Percentiles rank a stretch among this genome's conserved stretches.
Conservation (phyloP, 2,888 invertebrate genomes). For the Leucoptera coffeella region DNA sequence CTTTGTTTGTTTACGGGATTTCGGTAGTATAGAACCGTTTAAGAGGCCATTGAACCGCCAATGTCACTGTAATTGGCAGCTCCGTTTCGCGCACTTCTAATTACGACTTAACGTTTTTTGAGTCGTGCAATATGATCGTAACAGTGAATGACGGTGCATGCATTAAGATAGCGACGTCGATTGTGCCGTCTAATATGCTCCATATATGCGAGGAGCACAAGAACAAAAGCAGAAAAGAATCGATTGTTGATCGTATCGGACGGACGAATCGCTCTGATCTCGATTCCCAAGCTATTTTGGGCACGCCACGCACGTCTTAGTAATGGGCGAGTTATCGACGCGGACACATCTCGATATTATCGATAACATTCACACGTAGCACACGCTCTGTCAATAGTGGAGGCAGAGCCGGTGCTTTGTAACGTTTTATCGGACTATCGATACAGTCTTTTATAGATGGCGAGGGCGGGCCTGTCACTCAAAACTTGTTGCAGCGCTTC, state of each 20-base stretch:
- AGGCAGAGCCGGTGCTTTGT: conserved; percentile 36
- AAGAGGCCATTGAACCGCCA: too few species aligned
- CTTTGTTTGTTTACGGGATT: conserved; percentile 12
- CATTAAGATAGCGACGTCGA: too few species aligned
- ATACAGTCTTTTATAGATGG: conserved; percentile 24
- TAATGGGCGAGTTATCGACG: conserved; percentile 39
- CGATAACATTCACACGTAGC: conserved; percentile 52
- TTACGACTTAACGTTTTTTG: too few species aligned
- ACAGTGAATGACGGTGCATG: too few species aligned
- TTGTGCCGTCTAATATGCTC: too few species aligned
- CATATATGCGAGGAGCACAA: too few species aligned
- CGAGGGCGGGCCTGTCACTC: conserved; percentile 50
- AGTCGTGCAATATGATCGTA: too few species aligned
- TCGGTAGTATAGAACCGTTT: neutral
- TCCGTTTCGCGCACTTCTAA: too few species aligned
- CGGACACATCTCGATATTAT: conserved; percentile 32
- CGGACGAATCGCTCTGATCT: conserved; percentile 18
- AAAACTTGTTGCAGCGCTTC: conserved; percentile 31
- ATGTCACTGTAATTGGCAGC: too few species aligned
- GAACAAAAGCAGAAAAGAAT: too few species aligned
- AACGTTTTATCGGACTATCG: conserved; percentile 28
- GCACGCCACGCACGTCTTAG: conserved; percentile 14
- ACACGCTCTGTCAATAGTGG: conserved; percentile 46
- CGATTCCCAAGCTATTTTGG: conserved; percentile 23
- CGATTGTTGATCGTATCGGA: too few species aligned